Conservation (phyloP, 2,888 invertebrate genomes). For the Parthenolecanium corni region DNA sequence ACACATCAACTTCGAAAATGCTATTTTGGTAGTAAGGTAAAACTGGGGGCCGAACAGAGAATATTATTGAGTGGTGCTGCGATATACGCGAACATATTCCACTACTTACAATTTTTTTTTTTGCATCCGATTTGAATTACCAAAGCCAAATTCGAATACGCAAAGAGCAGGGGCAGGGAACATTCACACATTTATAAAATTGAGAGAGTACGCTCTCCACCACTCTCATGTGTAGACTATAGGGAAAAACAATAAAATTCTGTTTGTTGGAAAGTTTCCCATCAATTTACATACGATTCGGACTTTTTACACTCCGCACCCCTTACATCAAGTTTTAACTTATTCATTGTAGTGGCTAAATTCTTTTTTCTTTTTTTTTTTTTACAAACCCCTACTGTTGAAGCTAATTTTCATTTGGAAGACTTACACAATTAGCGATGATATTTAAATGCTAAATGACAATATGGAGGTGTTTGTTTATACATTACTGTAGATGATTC, state of each 20-base stretch:
- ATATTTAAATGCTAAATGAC: no score
- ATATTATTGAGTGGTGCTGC: constrained; percentile 8
- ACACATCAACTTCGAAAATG: constrained; percentile 13
- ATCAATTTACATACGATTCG: constrained; percentile 2
- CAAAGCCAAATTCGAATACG: constrained; percentile 18
- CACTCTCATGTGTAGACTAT: no score
- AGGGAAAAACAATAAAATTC: no score
- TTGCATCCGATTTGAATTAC: constrained; percentile 19
- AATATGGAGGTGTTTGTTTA: no score
- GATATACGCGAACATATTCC: background rate
- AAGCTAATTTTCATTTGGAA: no score
- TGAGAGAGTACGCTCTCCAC: no score
- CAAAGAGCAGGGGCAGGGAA: background rate
- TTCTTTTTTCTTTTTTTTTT: constrained; percentile 1
- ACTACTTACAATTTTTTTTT: constrained; percentile 11
- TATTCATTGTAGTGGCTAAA: background rate
- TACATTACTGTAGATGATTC: no score
- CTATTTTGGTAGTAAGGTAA: constrained; percentile 25
- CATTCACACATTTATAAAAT: no score
- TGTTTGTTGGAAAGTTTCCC: constrained; percentile 18
- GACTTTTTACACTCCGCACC: background rate
- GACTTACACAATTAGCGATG: no score
- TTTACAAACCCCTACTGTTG: no score
- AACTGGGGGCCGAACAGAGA: constrained; percentile 8
- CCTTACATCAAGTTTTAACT: no score